Evolutionary conservation across 2,797 vertebrate species (phyloP).

Genomic region (Choloepus didactylus): DNA sequence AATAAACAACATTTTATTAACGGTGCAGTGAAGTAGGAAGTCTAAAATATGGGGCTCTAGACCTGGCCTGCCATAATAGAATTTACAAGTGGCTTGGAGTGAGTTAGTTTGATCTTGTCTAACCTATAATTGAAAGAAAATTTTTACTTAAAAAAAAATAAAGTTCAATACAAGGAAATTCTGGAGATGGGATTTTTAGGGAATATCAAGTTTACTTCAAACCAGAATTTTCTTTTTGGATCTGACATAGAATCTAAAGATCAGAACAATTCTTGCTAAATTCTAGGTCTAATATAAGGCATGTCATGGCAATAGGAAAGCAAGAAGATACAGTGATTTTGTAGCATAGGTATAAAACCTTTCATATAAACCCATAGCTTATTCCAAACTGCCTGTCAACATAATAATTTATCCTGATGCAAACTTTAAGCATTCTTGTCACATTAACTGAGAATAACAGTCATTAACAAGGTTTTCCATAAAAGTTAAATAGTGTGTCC

Average conservation of each 20-base stretch:
- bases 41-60: background rate
- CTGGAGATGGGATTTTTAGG: background rate
- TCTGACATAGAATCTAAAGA: background rate
- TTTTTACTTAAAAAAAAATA: background rate
- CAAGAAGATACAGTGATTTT: constrained; percentile 67
- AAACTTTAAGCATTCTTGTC: background rate
- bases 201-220: background rate
- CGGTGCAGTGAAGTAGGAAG: background rate
- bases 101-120: background rate
- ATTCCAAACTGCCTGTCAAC: constrained; percentile 16
- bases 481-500: background rate
- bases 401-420: background rate
- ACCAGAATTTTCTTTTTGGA: background rate
- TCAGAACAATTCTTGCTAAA: background rate
- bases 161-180: background rate
- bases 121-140: background rate
- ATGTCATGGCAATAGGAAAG: background rate
- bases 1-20: background rate
- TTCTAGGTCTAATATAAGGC: background rate
- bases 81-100: background rate
- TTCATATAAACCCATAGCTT: constrained; percentile 7
- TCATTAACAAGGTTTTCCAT: background rate
- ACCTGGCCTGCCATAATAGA: background rate
- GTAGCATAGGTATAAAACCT: constrained; percentile 59
- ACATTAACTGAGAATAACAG: background rate